Conservation (phyloP, 2,888 invertebrate species). For the Gymnosoma rotundatum region DNA sequence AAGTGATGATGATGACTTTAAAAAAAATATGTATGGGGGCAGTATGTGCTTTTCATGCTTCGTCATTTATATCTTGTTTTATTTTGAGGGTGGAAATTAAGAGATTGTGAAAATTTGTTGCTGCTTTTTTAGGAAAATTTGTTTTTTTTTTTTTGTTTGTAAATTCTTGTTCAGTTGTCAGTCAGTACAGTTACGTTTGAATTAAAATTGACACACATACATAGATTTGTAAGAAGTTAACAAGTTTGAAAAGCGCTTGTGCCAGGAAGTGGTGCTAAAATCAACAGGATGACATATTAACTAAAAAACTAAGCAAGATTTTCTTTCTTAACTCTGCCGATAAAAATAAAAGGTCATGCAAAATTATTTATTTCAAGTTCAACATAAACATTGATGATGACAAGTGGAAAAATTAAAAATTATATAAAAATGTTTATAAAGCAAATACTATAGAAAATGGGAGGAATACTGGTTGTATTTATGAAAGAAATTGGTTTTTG, state of each 20-base stretch:
- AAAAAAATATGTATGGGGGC: constrained; percentile 6
- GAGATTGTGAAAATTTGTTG: constrained; percentile 38
- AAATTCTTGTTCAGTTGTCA: constrained; percentile 40
- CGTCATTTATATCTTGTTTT: background rate
- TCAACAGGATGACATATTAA: constrained; percentile 54
- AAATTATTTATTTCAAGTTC: constrained; percentile 24
- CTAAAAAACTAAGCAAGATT: constrained; percentile 1
- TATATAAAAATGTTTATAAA: background rate
- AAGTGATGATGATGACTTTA: constrained; percentile 45
- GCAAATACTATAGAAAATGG: too few species aligned
- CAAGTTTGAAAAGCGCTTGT: background rate
- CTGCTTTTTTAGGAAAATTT: background rate
- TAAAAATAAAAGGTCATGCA: constrained; percentile 23
- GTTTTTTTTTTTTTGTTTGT: constrained; percentile 25
- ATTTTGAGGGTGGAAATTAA: constrained; percentile 59
- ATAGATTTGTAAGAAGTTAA: background rate
- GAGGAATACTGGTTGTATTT: too few species aligned
- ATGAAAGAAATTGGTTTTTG: too few species aligned
- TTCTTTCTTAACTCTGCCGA: background rate
- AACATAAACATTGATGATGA: background rate
- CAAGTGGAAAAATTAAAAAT: background rate
- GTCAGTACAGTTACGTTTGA: constrained; percentile 66
- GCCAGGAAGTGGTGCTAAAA: background rate
- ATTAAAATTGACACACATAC: constrained; percentile 42
- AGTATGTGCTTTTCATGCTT: constrained; percentile 22